These are phyloP conservation scores for Cephus rjabovi DNA, from an alignment of 2,888 invertebrate species.

Conservation along the genomic window DNA sequence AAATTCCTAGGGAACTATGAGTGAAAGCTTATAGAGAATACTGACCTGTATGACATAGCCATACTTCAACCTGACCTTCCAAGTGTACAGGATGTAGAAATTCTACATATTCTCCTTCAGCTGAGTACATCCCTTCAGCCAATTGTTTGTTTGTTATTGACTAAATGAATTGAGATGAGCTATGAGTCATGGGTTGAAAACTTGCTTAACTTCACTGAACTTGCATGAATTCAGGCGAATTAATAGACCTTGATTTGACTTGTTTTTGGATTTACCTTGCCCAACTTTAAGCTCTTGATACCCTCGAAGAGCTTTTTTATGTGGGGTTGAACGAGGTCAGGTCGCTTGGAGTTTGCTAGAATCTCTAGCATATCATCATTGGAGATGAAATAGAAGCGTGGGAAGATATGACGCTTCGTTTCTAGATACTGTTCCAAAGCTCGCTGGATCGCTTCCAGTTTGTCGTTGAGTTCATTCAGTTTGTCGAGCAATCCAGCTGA, in stretches of 20 bases:
- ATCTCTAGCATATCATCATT: slow-evolving; percentile 87
- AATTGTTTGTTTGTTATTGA: slow-evolving; percentile 62
- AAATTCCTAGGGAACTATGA: not conserved
- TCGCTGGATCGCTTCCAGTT: slow-evolving; percentile 83
- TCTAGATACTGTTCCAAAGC: slow-evolving; percentile 89
- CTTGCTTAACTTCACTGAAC: not conserved
- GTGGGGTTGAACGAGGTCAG: slow-evolving; percentile 86
- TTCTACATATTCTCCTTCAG: slow-evolving; percentile 85
- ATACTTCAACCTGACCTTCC: slow-evolving; percentile 85
- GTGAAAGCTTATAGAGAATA: slow-evolving; percentile 41
- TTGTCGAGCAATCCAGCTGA: slow-evolving; percentile 72
- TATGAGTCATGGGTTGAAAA: not conserved
- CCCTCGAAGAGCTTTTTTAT: slow-evolving; percentile 92
- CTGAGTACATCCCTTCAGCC: slow-evolving; percentile 81
- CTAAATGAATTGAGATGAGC: slow-evolving; percentile 30
- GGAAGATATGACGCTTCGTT: slow-evolving; percentile 89
- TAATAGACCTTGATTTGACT: not conserved
- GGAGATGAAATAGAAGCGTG: slow-evolving; percentile 85
- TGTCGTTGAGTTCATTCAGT: slow-evolving; percentile 79
- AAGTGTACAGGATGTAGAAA: slow-evolving; percentile 76
- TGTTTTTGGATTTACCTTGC: slow-evolving; percentile 68
- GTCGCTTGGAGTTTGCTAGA: slow-evolving; percentile 86
- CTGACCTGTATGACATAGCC: slow-evolving; percentile 80
- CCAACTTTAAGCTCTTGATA: slow-evolving; percentile 78
- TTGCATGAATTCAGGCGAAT: not conserved